Evolutionary conservation across 1,140 invertebrate genomes (phyloP).

Genomic region (Drosophila serrata): DNA sequence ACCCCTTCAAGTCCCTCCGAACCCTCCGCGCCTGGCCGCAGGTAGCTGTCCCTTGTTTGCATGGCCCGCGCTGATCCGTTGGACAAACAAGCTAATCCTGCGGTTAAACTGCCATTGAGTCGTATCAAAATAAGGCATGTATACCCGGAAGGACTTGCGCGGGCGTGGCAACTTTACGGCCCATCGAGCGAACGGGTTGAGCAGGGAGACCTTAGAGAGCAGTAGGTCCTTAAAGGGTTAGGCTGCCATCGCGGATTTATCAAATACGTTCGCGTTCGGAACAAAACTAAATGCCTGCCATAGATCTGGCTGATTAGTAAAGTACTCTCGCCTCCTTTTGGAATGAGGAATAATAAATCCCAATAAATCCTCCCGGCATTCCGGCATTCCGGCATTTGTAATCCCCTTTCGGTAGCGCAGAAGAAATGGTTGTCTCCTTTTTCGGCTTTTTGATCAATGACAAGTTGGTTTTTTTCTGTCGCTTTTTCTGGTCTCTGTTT

Average conservation of each 20-base stretch:
- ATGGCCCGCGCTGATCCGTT: slow-evolving; percentile 72
- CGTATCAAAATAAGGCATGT: slow-evolving; percentile 69
- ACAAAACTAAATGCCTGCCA: slow-evolving; percentile 81
- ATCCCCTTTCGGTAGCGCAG: slow-evolving; percentile 39
- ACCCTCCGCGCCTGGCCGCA: slow-evolving; percentile 4
- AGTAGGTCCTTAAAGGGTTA: slow-evolving; percentile 57
- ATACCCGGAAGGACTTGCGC: slow-evolving; percentile 73
- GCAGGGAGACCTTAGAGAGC: background rate
- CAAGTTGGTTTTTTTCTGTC: slow-evolving; percentile 51
- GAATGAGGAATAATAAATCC: slow-evolving; percentile 15
- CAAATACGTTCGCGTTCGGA: slow-evolving; percentile 48
- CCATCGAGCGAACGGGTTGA: slow-evolving; percentile 66
- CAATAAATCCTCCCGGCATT: slow-evolving; percentile 19
- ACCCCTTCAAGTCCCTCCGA: slow-evolving; percentile 52
- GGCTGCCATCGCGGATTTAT: slow-evolving; percentile 58
- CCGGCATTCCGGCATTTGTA: slow-evolving; percentile 7
- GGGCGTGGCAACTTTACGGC: slow-evolving; percentile 58
- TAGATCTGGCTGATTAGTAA: slow-evolving; percentile 82
- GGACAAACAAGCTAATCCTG: slow-evolving; percentile 83
- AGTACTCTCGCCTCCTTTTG: slow-evolving; percentile 68
- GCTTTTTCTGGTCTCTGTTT: slow-evolving; percentile 39
- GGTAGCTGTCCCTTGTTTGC: slow-evolving; percentile 68
- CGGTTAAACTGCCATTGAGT: slow-evolving; percentile 84
- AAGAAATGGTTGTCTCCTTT: slow-evolving; percentile 30
- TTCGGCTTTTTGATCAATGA: slow-evolving; percentile 58